Base-by-base conservation (phyloP, 1,140 invertebrate species). In the Microplitis demolitor region DNA sequence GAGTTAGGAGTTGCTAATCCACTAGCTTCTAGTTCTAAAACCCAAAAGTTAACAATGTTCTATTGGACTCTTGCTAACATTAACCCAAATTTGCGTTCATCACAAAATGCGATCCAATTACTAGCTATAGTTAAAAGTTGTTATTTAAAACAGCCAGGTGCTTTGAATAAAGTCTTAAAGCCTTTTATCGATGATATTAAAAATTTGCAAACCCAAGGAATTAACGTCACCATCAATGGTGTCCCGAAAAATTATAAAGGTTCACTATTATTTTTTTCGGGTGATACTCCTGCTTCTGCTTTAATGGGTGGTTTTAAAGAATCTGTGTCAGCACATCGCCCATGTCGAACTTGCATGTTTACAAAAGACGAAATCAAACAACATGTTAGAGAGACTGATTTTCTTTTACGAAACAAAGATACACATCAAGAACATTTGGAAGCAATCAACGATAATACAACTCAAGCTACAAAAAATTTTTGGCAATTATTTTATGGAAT, bases 1-100 rank as follows among this genome's bases (percentile, higher is more conserved):
- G 77, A 78, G 51, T 16, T 78, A 4, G 72, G 71, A 2, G 37
- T 76, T 13, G 69, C 74, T 4, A 76, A 75, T 61, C 67, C 72
- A 24, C 16, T 73, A 11, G 72, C 62, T n/a, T 45, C 33, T 33
- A 63, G 53, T 33, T 54, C 70, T 3, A 71, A 54, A 56, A 24
- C 9, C 54, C 63, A 76, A 13, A 78, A 78, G 63, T 61, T 76
- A n/a, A 54, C 63, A 1, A 78, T 78, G 68, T 76, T 78, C 37
- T 76, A 78, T 56, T 76, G 77, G 74, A 74, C 51, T 11, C 24
- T 78, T 11, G 77, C 72, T 4, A 76, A 78, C 51, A 73, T 76
- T 39, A 24, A 67, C 45, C 71, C 73, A 5, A 37, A 71, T 31
- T 24, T 74, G 0, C 63, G 73, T 14, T 74, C 73, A 3, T 53